Base-by-base conservation (phyloP, 2,888 invertebrate species). In the Antheraea assamensis region DNA sequence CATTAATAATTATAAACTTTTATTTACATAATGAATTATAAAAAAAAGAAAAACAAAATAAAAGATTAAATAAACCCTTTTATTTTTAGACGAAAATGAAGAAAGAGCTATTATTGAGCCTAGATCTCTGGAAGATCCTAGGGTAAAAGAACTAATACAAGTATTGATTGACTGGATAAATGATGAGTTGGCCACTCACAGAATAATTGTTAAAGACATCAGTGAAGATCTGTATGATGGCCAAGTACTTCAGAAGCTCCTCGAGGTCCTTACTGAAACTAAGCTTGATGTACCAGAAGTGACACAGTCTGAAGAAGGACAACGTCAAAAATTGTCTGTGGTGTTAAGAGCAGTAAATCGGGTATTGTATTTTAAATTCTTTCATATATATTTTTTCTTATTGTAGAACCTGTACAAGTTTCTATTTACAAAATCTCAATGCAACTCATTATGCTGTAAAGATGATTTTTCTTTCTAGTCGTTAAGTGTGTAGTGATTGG, bases 191-290 rank as follows among this genome's bases (percentile, higher is more conserved):
- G 99, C 99, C 0, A 96, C 97, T 78, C 98, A 99, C 84, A 95
- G 99, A 84, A 99, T 99, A 78, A 99, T 99, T 83, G 99, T 99
- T 0, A 98, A 99, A 91, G 97, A 98, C 83, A 96, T 99, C 71
- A 98, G 98, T 80, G 99, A 99, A 90, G 99, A 99, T 94, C 95
- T 99, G 79, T 99, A 99, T 91, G 99, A 99, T 95, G 99, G 99
- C 0, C 99, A 99, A 95, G 93, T 94, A 8, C 88, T 97, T 70
- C 97, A 97, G 82, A 97, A 97, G 84, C 88, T 97, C 2, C 91
- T 96, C 83, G 98, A 99, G 89, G 98, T 98, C 88, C 93, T 99
- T 71, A 98, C 98, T 0, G 96, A 97, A 31, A 97, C 97, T 72
- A 98, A 98, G 90, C 94, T 99, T 71, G 99, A 99, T 92, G 99